Evolutionary conservation across 2,797 vertebrate genomes (phyloP), one percentile per base, ranked within the genome.

Genomic region (Notamacropus eugenii): DNA sequence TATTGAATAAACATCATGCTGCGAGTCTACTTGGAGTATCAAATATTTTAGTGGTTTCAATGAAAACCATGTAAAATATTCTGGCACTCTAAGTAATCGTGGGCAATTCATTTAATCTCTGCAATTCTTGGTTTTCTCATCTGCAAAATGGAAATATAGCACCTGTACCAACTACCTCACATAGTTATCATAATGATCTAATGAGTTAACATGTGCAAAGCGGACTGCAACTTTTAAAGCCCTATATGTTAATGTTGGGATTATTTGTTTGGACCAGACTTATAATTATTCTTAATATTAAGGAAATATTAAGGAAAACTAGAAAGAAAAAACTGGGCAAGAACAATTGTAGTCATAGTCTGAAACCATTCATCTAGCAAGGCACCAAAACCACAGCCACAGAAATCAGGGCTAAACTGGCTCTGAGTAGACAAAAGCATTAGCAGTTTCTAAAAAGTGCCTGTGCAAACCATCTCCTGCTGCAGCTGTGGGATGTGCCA

Each of bases 371-470:
- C 52, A 55, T 55, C n/a, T 82, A 90, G 31, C 0, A 74, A 6
- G 46, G 52, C 22, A 96, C 87, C 9, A 57, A 91, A 95, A 52
- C 90, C 55, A 46, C 46, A 50, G 90, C 4, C 50, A 54, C 0
- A 54, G 24, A 11, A 50, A 54, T 11, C 8, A 74, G 40, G 82
- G 12, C 16, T 5, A 55, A 27, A 5, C 24, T 31, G 57, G 55
- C 55, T 50, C 0, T 12, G 31, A 92, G 14, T 40, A 6, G 95
- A 40, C 24, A 92, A n/a, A 95, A 90, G 34, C 19, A 96, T n/a
- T 27, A 90, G 62, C 13, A 62, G 29, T 90, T 29, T 62, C 2
- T 91, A 90, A 94, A 95, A 93, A 31, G n/a, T 6, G 93, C 92
- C 95, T 54, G 31, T 3, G 57, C 24, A 29, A 93, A 58, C 4